A percentile compares a stretch with the other conserved stretches of the same genome.
Evolutionary conservation across 2,888 invertebrate species (phyloP).

Genomic region (Gymnosoma rotundatum): DNA sequence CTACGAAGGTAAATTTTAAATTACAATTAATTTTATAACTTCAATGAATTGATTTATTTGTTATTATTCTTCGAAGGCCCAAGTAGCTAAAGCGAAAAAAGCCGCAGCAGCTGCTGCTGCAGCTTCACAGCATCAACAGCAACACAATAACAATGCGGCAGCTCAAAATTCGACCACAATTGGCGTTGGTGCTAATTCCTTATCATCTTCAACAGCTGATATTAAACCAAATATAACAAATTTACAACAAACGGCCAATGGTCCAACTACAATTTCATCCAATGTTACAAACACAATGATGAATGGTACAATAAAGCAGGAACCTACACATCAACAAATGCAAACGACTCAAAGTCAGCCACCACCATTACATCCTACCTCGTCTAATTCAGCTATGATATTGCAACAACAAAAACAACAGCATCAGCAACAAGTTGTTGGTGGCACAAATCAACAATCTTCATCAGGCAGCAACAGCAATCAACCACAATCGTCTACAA

Average conservation of each 20-base stretch:
- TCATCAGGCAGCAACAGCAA: constrained; percentile 58
- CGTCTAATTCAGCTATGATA: constrained; percentile 71
- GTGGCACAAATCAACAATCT: constrained; percentile 59
- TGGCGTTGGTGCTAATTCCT: constrained; percentile 53
- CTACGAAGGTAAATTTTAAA: constrained; percentile 76
- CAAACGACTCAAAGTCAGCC: constrained; percentile 74
- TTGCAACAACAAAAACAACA: constrained; percentile 76
- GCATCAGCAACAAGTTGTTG: constrained; percentile 51
- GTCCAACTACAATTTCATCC: constrained; percentile 52
- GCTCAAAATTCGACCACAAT: constrained; percentile 62
- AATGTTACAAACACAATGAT: constrained; percentile 68
- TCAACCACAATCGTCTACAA: constrained; percentile 76
- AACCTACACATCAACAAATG: constrained; percentile 70
- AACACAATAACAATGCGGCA: constrained; percentile 59
- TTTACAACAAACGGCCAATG: constrained; percentile 64
- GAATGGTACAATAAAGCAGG: constrained; percentile 77
- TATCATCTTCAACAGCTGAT: constrained; percentile 68
- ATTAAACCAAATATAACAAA: constrained; percentile 72
- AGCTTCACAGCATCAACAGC: constrained; percentile 75
- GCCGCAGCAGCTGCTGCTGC: constrained; percentile 78
- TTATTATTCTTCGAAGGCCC: constrained; percentile 74
- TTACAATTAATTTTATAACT: constrained; percentile 18
- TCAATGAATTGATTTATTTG: constrained; percentile 10
- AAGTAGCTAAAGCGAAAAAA: constrained; percentile 81
- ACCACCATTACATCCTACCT: constrained; percentile 77